These are phyloP conservation scores for Tapirus indicus DNA, from an alignment of 2,797 vertebrate genomes.

Conservation along the genomic window DNA sequence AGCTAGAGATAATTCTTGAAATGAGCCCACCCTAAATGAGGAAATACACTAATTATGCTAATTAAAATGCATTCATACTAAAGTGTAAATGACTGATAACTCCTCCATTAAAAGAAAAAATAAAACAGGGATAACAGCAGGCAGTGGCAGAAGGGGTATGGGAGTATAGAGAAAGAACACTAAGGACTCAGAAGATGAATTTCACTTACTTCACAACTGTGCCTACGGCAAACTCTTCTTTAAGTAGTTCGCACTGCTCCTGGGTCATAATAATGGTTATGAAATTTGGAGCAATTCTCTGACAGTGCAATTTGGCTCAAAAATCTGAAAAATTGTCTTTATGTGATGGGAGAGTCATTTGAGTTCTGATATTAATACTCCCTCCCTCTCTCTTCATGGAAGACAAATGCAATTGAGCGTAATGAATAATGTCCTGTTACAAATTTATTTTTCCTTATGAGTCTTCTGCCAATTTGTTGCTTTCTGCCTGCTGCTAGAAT, in stretches of 20 bases:
- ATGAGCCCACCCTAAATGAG: neutral
- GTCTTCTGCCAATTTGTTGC: neutral
- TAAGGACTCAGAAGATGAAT: slow-evolving; percentile 49
- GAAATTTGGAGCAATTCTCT: slow-evolving; percentile 67
- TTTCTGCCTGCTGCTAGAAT: neutral
- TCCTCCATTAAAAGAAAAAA: neutral
- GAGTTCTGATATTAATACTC: slow-evolving; percentile 68
- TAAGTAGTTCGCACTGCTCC: slow-evolving; percentile 39
- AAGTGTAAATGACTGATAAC: slow-evolving; percentile 35
- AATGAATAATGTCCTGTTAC: slow-evolving; percentile 57
- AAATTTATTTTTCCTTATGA: neutral
- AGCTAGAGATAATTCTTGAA: neutral
- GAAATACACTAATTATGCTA: neutral
- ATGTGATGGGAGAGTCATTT: slow-evolving; percentile 64
- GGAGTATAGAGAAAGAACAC: neutral
- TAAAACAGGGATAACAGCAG: neutral
- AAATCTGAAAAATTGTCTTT: slow-evolving; percentile 67
- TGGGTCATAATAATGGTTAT: slow-evolving; percentile 71
- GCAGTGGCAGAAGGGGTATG: neutral
- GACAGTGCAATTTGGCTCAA: slow-evolving; percentile 66
- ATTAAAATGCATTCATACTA: slow-evolving; percentile 19
- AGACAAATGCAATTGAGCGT: slow-evolving; percentile 32
- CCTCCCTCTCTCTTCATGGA: neutral
- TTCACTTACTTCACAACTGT: slow-evolving; percentile 51
- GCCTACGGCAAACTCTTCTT: slow-evolving; percentile 66